These are phyloP conservation scores for Drosophila eohydei DNA, from an alignment of 2,888 invertebrate genomes.

Conservation along the genomic window DNA sequence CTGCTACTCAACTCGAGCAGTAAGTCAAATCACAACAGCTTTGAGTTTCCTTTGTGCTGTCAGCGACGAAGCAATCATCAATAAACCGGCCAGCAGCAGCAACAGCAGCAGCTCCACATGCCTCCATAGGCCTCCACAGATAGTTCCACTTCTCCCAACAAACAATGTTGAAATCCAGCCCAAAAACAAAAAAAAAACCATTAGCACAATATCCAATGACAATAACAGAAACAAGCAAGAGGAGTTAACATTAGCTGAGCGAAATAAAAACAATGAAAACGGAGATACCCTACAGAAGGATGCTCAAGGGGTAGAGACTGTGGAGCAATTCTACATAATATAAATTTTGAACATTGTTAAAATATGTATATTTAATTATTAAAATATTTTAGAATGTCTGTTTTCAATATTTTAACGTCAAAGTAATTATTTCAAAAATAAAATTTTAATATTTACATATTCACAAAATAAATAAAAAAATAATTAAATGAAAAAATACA, in stretches of 20 bases:
- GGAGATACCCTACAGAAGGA: background rate
- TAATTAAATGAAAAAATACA: no score
- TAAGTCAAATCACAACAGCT: slow-evolving; percentile 78
- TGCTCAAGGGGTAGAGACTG: background rate
- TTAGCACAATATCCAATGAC: slow-evolving; percentile 38
- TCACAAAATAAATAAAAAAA: no score
- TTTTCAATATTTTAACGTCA: no score
- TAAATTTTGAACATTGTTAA: no score
- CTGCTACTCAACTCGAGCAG: slow-evolving; percentile 74
- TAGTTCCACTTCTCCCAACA: slow-evolving; percentile 50
- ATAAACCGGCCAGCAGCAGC: slow-evolving; percentile 54
- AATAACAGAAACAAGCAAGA: slow-evolving; percentile 41
- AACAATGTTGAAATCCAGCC: slow-evolving; percentile 72
- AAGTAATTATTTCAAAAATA: no score
- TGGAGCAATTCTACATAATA: background rate
- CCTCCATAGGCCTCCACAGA: slow-evolving; percentile 12
- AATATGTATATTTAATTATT: no score
- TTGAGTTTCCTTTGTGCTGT: slow-evolving; percentile 76
- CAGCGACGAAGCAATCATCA: slow-evolving; percentile 72
- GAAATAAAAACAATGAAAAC: background rate
- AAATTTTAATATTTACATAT: no score
- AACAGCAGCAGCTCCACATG: slow-evolving; percentile 36
- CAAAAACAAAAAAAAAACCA: slow-evolving; percentile 23
- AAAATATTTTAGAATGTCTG: no score
- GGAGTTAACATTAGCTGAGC: slow-evolving; percentile 9